Evolutionary conservation across 1,140 invertebrate species (phyloP), one percentile per base, ranked within the genome.

Genomic region (Maconellicoccus hirsutus): DNA sequence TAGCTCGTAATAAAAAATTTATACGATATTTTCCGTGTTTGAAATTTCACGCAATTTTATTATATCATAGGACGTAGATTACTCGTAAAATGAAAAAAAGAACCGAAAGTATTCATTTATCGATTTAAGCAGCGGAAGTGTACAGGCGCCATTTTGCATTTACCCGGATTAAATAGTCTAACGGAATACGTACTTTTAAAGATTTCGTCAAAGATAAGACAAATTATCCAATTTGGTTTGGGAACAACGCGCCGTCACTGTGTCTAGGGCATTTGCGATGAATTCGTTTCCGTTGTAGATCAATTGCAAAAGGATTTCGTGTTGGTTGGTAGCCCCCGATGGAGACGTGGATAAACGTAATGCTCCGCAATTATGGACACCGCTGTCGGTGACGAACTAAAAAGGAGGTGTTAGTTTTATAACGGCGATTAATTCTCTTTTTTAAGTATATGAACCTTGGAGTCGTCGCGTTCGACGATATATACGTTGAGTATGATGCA

Each of bases 401-500:
- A 22, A 66, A 66, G 6, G 61, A 23, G 12, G 29, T 12, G 29
- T 33, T 3, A 33, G n/a, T n/a, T n/a, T n/a, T n/a, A n/a, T n/a
- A n/a, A n/a, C n/a, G n/a, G n/a, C n/a, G n/a, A n/a, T n/a, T n/a
- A n/a, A 42, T 42, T 42, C 39, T 10, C n/a, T 42, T n/a, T 42
- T 42, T n/a, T 42, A n/a, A 42, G 61, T 25, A 52, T 4, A 16
- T 59, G n/a, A 70, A 71, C 71, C 25, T 27, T 23, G 3, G 71
- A 59, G 27, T 71, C 52, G 8, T 71, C 59, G n/a, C 23, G 12
- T 38, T 71, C 52, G 25, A 61, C 61, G 8, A 23, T 33, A 38
- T 71, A 71, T 12, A 71, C 52, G 33, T 71, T 71, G 59, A 71
- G 63, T 10, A 71, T 26, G 14, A 71, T 71, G 27, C 52, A 61